Conservation (phyloP, 2,888 invertebrate species). For the Tribolium freemani region DNA sequence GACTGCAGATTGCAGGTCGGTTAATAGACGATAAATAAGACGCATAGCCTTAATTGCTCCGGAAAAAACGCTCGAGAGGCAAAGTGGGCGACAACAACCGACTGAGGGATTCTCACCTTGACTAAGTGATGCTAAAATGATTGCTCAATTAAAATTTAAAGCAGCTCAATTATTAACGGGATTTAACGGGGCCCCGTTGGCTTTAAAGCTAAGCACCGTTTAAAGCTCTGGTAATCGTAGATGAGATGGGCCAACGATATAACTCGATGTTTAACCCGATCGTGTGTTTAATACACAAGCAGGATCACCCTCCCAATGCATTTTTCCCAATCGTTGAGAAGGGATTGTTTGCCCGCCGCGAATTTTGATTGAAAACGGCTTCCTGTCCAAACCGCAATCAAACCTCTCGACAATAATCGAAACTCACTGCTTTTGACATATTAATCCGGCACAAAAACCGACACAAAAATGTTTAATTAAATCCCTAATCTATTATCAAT, state of each 20-base stretch:
- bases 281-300: conserved; percentile 47
- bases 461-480: conserved; percentile 38
- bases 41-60: conserved; percentile 25
- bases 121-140: conserved; percentile 45
- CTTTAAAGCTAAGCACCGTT: conserved; percentile 47
- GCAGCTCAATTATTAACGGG: conserved; percentile 51
- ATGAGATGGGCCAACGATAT: conserved; percentile 39
- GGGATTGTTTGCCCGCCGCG: conserved; percentile 21
- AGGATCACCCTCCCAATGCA: conserved; percentile 12
- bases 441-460: conserved; percentile 38
- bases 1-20: conserved; percentile 39
- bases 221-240: conserved; percentile 46
- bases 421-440: conserved; percentile 39
- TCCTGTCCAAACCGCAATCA: conserved; percentile 27
- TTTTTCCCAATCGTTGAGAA: conserved; percentile 24
- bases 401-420: conserved; percentile 37
- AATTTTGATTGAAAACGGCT: conserved; percentile 41
- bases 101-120: conserved; percentile 33
- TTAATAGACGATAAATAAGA: conserved; percentile 45
- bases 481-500: conserved; percentile 24
- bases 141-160: conserved; percentile 52
- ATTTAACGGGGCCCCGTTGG: conserved; percentile 46
- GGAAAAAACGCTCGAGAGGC: conserved; percentile 4
- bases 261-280: conserved; percentile 41
- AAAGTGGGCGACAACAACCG: conserved; percentile 19